phyloP scores from a whole-genome alignment of 2,888 invertebrate species.

The Carterocephalus palaemon region DNA sequence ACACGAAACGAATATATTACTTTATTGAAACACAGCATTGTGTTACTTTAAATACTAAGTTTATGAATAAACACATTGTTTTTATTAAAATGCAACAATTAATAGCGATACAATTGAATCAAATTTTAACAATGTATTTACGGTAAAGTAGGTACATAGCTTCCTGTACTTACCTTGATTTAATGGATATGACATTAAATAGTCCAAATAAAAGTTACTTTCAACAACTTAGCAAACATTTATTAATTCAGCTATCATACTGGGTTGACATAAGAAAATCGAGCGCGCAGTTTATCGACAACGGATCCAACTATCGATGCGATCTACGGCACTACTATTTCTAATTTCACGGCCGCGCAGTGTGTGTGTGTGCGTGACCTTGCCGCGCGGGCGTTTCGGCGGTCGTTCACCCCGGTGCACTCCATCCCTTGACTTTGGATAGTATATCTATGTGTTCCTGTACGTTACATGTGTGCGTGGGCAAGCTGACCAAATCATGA shows the following conservation, averaged over 20 bases:
- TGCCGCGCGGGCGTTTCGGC: conserved; percentile 70
- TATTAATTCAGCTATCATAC: no score
- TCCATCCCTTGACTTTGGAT: conserved; percentile 70
- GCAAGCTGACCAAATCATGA: conserved; percentile 17
- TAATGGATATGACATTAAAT: no score
- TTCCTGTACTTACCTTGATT: no score
- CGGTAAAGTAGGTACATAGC: no score
- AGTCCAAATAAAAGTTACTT: no score
- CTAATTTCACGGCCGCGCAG: conserved; percentile 70
- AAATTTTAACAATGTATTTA: no score
- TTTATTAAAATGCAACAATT: no score
- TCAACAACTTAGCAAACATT: no score
- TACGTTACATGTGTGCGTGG: conserved; percentile 22
- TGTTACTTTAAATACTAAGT: conserved; percentile 23
- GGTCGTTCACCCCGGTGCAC: conserved; percentile 70
- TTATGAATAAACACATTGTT: conserved; percentile 6
- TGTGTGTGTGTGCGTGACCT: conserved; percentile 72
- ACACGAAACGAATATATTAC: conserved; percentile 29
- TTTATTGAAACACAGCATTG: conserved; percentile 28
- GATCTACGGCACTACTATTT: conserved; percentile 60
- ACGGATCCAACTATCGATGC: conserved; percentile 36
- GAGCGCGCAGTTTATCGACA: conserved; percentile 24
- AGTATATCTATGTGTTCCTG: conserved; percentile 32
- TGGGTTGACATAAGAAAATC: no score
- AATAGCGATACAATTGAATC: no score